Evolutionary conservation across 2,113 vertebrate species (phyloP).

Genomic region (Brachyistius frenatus): DNA sequence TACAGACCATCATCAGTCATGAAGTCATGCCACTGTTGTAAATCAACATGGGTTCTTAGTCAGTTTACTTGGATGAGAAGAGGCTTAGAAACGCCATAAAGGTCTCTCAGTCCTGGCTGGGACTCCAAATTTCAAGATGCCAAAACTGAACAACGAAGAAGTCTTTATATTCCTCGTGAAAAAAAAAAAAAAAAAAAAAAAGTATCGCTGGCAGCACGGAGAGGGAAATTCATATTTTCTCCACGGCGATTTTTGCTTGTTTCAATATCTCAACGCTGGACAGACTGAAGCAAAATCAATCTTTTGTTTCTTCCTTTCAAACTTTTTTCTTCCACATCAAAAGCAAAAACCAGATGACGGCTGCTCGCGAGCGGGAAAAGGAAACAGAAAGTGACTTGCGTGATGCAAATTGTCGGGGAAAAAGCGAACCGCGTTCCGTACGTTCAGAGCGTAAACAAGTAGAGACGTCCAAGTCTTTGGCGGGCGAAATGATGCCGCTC

Average conservation of each 20-base stretch:
- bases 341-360: too few species aligned
- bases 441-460: too few species aligned
- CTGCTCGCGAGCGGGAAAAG: too few species aligned
- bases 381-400: too few species aligned
- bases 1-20: slow-evolving; percentile 32
- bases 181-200: background rate
- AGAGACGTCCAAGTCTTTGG: too few species aligned
- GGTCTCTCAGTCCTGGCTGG: background rate
- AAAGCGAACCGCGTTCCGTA: too few species aligned
- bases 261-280: background rate
- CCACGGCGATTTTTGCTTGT: background rate
- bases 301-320: too few species aligned
- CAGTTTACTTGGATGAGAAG: slow-evolving; percentile 19
- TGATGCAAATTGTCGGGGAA: too few species aligned
- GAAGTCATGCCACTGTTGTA: slow-evolving; percentile 4
- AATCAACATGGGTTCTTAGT: background rate
- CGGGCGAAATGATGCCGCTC: too few species aligned
- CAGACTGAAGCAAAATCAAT: background rate
- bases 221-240: background rate
- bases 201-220: background rate
- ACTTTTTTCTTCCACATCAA: too few species aligned
- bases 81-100: slow-evolving; percentile 2
- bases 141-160: background rate
- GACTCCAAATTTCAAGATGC: background rate
- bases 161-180: background rate